Evolutionary conservation across 2,797 vertebrate species (phyloP), one percentile per base, ranked within the genome.

Genomic region (Emydoidea blandingii): DNA sequence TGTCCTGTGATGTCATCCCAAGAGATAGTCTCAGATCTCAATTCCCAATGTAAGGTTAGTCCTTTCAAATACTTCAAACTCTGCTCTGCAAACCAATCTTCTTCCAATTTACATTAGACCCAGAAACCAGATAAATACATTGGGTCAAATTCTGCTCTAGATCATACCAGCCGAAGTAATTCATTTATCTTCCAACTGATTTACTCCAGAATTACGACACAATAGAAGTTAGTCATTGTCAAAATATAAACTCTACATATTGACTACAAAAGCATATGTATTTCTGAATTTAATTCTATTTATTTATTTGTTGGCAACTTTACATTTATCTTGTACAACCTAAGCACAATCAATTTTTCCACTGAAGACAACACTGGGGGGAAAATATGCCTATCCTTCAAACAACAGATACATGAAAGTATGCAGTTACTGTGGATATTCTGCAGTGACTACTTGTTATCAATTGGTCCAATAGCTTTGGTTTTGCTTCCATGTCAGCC

Each of bases 391-490:
- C 65, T 72, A n/a, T 23, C 5, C 10, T 41, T 72, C 65, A 2
- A 56, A 3, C 14, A 86, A 14, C 5, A 89, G 29, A 16, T 0
- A 0, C 41, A 81, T 25, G 76, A 85, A 88, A 91, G 1, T 0
- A 0, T 5, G 84, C 78, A 2, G 47, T 90, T 79, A 74, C 16
- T 89, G 16, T 34, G 41, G 52, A 1, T 81, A 41, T 83, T 94
- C 83, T 83, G 19, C 62, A 86, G 52, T 90, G 88, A 76, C 1
- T 23, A 12, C 5, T 59, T 90, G 81, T 50, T n/a, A 89, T 86
- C 50, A 47, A 1, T 4, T 41, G 11, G n/a, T n/a, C 29, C 15
- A 21, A 31, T 47, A 37, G 23, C 62, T 94, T 41, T 79, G 72
- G 89, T 82, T 85, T 79, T 84, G 3, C n/a, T 88, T 62, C 88